Evolutionary conservation across 1,140 invertebrate genomes (phyloP).

Genomic region (Arctopsyche grandis): DNA sequence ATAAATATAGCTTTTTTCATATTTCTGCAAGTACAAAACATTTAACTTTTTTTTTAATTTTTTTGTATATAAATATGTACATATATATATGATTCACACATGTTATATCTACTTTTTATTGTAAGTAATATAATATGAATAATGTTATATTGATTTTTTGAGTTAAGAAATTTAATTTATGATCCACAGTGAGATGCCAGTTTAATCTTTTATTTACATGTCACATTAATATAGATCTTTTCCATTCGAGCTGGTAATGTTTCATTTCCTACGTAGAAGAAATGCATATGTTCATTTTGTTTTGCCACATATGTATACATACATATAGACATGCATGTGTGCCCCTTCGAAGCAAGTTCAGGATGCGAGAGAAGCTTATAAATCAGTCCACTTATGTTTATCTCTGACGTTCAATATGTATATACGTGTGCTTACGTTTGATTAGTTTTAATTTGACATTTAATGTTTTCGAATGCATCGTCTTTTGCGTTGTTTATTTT

Average conservation of each 20-base stretch:
- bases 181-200: constrained; percentile 26
- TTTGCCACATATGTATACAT: not conserved
- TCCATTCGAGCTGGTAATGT: constrained; percentile 42
- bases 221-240: constrained; percentile 20
- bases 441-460: too few relatives aligned
- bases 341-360: too few relatives aligned
- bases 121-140: constrained; percentile 23
- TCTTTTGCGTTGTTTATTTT: too few relatives aligned
- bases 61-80: constrained; percentile 53
- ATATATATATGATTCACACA: constrained; percentile 38
- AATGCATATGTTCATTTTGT: not conserved
- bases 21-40: constrained; percentile 53
- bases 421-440: too few relatives aligned
- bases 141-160: constrained; percentile 29
- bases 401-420: too few relatives aligned
- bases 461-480: too few relatives aligned
- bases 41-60: constrained; percentile 48
- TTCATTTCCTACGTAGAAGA: constrained; percentile 3
- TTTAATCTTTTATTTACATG: constrained; percentile 14
- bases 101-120: constrained; percentile 34
- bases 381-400: too few relatives aligned
- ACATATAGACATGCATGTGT: not conserved
- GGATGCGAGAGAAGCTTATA: too few relatives aligned
- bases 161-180: constrained; percentile 10
- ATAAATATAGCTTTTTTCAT: constrained; percentile 48